Evolutionary conservation across 1,140 invertebrate genomes (phyloP).

Genomic region (Triops cancriformis): DNA sequence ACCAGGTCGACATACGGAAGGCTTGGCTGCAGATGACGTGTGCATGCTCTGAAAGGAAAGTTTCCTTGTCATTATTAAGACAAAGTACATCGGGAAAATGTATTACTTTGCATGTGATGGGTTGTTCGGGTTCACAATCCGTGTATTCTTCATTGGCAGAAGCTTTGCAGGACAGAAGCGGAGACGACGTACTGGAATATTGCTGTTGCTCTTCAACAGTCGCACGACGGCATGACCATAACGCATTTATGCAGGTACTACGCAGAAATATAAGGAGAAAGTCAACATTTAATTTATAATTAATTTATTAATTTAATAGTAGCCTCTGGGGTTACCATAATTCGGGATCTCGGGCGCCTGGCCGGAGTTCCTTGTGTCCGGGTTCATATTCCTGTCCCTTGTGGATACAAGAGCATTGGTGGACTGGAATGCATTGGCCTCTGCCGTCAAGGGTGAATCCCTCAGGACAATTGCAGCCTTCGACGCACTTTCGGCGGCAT

Average conservation of each 20-base stretch:
- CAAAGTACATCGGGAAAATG: constrained; percentile 16
- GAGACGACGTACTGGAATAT: constrained; percentile 51
- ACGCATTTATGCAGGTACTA: constrained; percentile 62
- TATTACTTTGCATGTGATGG: constrained; percentile 62
- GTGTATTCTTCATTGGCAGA: constrained; percentile 58
- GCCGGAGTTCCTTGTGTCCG: constrained; percentile 61
- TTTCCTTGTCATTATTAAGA: constrained; percentile 19
- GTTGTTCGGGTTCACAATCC: constrained; percentile 59
- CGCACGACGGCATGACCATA: constrained; percentile 62
- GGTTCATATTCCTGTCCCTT: constrained; percentile 61
- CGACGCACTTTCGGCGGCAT: constrained; percentile 61
- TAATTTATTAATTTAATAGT: constrained; percentile 5
- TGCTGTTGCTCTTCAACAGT: constrained; percentile 50
- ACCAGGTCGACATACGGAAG: constrained; percentile 58
- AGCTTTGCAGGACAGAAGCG: constrained; percentile 51
- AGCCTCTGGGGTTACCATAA: constrained; percentile 52
- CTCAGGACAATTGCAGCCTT: constrained; percentile 76
- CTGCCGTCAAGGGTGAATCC: constrained; percentile 60
- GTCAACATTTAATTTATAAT: not conserved
- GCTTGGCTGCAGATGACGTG: constrained; percentile 40
- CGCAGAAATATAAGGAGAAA: constrained; percentile 28
- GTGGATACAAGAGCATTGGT: constrained; percentile 64
- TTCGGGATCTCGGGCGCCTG: constrained; percentile 53
- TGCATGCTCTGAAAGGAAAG: constrained; percentile 57
- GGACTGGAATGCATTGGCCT: constrained; percentile 65